Evolutionary conservation across 2,113 vertebrate genomes (phyloP).

Genomic region (Parotia lawesii): DNA sequence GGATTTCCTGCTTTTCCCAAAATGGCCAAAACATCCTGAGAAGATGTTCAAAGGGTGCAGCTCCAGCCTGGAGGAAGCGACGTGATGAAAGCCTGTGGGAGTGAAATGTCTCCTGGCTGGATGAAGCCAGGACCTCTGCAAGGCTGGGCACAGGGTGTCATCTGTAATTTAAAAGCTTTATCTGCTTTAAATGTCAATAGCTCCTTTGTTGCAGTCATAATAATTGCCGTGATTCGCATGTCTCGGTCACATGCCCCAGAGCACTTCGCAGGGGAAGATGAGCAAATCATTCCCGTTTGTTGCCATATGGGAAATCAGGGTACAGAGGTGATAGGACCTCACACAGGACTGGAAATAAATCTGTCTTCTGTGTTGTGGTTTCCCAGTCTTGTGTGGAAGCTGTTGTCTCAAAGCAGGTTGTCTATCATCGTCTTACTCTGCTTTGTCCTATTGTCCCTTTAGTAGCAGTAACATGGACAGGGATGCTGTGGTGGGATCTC

Average conservation of each 20-base stretch:
- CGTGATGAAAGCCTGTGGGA: not conserved
- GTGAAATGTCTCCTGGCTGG: not conserved
- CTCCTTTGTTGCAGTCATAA: conserved; percentile 25
- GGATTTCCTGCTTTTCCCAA: not conserved
- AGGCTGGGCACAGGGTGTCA: conserved; percentile 6
- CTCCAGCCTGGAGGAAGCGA: not conserved
- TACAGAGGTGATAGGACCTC: not conserved
- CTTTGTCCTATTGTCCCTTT: too few species aligned
- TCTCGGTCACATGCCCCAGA: not conserved
- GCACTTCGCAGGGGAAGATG: not conserved
- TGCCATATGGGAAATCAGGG: not conserved
- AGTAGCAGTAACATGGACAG: too few species aligned
- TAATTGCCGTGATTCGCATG: conserved; percentile 10
- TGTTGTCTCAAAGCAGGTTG: not conserved
- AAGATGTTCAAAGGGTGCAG: not conserved
- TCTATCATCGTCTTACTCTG: rapidly evolving
- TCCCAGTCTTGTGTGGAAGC: too few species aligned
- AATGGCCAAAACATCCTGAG: not conserved
- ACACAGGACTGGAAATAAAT: not conserved
- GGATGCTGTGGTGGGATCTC: not conserved
- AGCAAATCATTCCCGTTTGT: not conserved
- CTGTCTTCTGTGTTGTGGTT: too few species aligned
- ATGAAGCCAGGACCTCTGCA: not conserved
- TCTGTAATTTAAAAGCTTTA: conserved; percentile 7
- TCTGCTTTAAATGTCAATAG: conserved; percentile 35